These are phyloP conservation scores for Megalops atlanticus DNA, from an alignment of 2,113 vertebrate species.

Conservation along the genomic window DNA sequence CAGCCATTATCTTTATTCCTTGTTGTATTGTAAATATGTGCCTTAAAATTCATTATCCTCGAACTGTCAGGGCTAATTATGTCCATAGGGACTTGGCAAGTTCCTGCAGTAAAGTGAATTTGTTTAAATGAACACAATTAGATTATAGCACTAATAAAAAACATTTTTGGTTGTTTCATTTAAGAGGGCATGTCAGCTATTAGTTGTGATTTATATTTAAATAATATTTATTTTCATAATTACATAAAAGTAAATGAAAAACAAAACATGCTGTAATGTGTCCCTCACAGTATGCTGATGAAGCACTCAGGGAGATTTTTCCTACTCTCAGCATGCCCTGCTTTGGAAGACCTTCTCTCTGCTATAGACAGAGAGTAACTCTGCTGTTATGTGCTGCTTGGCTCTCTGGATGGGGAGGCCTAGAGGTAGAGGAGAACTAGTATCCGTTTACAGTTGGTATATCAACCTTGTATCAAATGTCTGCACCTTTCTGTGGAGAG, in stretches of 20 bases:
- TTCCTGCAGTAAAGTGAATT: conserved; percentile 25
- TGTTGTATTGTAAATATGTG: conserved; percentile 14
- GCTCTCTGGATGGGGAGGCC: no score
- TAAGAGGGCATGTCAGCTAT: conserved; percentile 27
- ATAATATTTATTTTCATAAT: no score
- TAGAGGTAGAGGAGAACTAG: background rate
- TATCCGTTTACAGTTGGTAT: background rate
- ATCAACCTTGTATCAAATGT: conserved; percentile 8
- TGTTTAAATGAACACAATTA: conserved; percentile 37
- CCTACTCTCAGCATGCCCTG: background rate
- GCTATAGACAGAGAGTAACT: no score
- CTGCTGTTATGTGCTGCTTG: no score
- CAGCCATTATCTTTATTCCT: conserved; percentile 17
- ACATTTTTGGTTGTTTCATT: conserved; percentile 25
- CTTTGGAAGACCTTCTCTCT: no score
- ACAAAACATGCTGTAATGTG: background rate
- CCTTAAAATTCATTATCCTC: conserved; percentile 25
- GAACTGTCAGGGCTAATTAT: conserved; percentile 35
- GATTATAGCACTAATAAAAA: conserved; percentile 16
- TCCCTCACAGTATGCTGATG: background rate
- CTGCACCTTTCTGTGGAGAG: background rate
- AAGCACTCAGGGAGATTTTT: background rate
- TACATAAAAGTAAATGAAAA: background rate
- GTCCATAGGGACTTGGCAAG: conserved; percentile 28
- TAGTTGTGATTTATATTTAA: conserved; percentile 25